Conservation (phyloP, 1,140 invertebrate genomes). For the Eriocheir sinensis region DNA sequence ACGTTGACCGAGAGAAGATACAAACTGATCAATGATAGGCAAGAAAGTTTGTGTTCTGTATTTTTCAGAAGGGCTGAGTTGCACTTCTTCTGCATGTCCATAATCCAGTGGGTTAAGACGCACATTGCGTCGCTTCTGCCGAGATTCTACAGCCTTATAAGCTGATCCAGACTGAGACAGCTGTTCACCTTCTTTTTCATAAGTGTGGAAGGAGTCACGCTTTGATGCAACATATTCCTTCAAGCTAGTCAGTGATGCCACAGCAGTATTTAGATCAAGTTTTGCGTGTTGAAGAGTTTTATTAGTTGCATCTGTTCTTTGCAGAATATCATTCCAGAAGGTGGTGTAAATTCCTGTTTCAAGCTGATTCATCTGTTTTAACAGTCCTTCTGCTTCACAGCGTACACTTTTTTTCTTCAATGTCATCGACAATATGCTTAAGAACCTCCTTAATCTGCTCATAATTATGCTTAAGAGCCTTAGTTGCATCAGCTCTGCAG, state of each 20-base stretch:
- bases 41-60: constrained; percentile 36
- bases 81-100: constrained; percentile 52
- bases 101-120: constrained; percentile 42
- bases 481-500: constrained; percentile 64
- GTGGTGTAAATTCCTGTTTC: constrained; percentile 54
- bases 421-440: constrained; percentile 63
- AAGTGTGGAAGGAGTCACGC: constrained; percentile 44
- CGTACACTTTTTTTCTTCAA: constrained; percentile 42
- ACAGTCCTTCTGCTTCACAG: constrained; percentile 58
- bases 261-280: constrained; percentile 33
- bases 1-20: constrained; percentile 35
- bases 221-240: constrained; percentile 9
- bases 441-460: constrained; percentile 19
- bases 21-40: constrained; percentile 61
- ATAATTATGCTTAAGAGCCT: constrained; percentile 56
- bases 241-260: constrained; percentile 49
- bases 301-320: constrained; percentile 51
- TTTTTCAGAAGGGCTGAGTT: constrained; percentile 46
- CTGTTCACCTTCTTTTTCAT: constrained; percentile 50
- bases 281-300: constrained; percentile 49
- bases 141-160: not conserved
- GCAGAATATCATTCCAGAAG: constrained; percentile 56
- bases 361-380: constrained; percentile 9
- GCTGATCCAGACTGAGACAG: constrained; percentile 44
- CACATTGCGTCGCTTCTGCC: constrained; percentile 48